Conservation (phyloP, 2,113 vertebrate species). For the Oostethus manadensis region DNA sequence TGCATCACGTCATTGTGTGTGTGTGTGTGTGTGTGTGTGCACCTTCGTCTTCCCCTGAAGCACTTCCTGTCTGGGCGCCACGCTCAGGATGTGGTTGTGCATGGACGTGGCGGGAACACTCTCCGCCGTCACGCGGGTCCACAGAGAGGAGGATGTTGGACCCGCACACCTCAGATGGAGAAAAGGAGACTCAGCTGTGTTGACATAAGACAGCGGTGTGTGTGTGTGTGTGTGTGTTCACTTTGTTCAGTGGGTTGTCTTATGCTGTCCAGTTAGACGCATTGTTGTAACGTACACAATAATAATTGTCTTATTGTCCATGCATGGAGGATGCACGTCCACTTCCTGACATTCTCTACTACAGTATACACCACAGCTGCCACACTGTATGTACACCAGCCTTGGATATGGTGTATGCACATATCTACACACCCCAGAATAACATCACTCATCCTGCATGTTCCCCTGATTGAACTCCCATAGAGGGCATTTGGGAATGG, state of each 20-base stretch:
- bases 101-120: slow-evolving; percentile 54
- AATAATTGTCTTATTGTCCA: slow-evolving; percentile 4
- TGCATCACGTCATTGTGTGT: no score
- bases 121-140: slow-evolving; percentile 56
- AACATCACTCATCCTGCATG: no score
- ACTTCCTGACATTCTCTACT: slow-evolving; percentile 67
- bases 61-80: slow-evolving; percentile 78
- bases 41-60: slow-evolving; percentile 93
- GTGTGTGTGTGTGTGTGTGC: no score
- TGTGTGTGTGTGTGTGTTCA: slow-evolving; percentile 44
- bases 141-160: slow-evolving; percentile 55
- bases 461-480: no score
- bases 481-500: no score
- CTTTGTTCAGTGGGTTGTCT: slow-evolving; percentile 45
- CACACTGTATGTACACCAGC: no score
- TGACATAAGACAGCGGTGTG: slow-evolving; percentile 54
- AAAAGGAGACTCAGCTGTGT: slow-evolving; percentile 66
- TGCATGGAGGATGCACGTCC: slow-evolving; percentile 42
- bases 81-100: slow-evolving; percentile 86
- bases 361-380: slow-evolving; percentile 49
- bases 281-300: neutral
- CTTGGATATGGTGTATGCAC: no score
- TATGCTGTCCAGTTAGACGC: slow-evolving; percentile 34
- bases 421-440: no score
- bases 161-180: slow-evolving; percentile 63